Evolutionary conservation across 2,113 vertebrate genomes (phyloP).

Genomic region (Eulemur macaco): DNA sequence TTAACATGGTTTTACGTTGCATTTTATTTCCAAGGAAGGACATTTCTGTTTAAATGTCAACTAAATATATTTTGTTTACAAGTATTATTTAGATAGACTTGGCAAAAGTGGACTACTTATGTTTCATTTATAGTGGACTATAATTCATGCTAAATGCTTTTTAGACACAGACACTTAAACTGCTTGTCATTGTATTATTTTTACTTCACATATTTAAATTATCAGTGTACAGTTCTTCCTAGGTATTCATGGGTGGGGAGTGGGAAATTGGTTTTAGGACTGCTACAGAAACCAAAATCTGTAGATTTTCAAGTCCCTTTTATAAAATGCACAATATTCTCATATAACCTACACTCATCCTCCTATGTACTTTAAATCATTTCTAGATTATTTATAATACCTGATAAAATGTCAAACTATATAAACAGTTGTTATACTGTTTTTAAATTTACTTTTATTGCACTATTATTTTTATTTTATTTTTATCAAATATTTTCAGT

Average conservation of each 20-base stretch:
- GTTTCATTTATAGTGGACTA: neutral
- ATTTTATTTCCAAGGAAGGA: conserved; percentile 50
- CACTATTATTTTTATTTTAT: neutral
- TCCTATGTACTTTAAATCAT: neutral
- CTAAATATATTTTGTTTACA: conserved; percentile 51
- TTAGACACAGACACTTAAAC: conserved; percentile 17
- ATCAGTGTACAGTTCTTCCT: neutral
- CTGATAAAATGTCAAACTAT: neutral
- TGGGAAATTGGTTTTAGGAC: neutral
- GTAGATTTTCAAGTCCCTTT: neutral
- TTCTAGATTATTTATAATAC: neutral
- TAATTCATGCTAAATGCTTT: conserved; percentile 12
- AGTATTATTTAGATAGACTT: conserved; percentile 40
- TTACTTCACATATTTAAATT: conserved; percentile 37
- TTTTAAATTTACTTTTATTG: neutral
- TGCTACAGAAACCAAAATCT: neutral
- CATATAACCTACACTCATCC: neutral
- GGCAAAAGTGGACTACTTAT: neutral
- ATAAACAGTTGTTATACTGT: neutral
- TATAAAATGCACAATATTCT: neutral
- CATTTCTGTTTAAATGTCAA: conserved; percentile 60
- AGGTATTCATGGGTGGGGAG: neutral
- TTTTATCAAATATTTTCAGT: neutral
- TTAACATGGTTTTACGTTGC: conserved; percentile 12
- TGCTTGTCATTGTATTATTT: conserved; percentile 48